Evolutionary conservation across 2,797 vertebrate species (phyloP).

Genomic region (Bradypodion pumilum): DNA sequence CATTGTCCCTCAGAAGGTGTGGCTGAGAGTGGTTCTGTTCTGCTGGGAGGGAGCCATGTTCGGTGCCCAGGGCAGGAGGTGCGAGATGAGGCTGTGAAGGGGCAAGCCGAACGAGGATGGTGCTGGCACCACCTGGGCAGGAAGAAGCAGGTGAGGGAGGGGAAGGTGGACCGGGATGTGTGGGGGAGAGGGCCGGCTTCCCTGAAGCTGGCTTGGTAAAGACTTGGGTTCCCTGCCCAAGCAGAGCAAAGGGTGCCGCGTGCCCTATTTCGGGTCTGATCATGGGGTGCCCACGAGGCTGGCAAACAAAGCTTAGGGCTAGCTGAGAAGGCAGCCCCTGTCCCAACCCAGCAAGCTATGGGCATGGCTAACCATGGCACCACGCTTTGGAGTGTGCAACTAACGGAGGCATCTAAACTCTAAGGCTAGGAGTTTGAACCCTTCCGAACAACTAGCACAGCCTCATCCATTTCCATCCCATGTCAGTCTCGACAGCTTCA

Average conservation of each 20-base stretch:
- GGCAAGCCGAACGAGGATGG: neutral
- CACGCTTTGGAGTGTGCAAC: no score
- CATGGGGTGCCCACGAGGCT: neutral
- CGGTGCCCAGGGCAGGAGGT: neutral
- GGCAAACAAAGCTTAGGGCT: neutral
- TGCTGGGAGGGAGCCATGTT: neutral
- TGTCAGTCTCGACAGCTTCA: no score
- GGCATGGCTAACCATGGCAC: no score
- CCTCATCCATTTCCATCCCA: no score
- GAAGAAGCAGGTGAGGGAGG: neutral
- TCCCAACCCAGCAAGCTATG: neutral
- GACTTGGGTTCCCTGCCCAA: no score
- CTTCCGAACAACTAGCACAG: no score
- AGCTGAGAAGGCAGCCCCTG: no score
- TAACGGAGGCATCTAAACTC: no score
- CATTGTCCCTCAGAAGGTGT: neutral
- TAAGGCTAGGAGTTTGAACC: no score
- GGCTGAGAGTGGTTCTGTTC: neutral
- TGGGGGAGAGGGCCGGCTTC: no score
- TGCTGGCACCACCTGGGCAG: neutral
- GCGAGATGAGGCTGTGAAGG: neutral
- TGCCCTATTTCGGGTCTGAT: neutral
- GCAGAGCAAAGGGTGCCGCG: fast-evolving
- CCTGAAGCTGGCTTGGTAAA: no score
- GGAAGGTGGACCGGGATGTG: no score